These are phyloP conservation scores for Dendrocopos noguchii DNA, from an alignment of 2,113 vertebrate species.

Conservation along the genomic window DNA sequence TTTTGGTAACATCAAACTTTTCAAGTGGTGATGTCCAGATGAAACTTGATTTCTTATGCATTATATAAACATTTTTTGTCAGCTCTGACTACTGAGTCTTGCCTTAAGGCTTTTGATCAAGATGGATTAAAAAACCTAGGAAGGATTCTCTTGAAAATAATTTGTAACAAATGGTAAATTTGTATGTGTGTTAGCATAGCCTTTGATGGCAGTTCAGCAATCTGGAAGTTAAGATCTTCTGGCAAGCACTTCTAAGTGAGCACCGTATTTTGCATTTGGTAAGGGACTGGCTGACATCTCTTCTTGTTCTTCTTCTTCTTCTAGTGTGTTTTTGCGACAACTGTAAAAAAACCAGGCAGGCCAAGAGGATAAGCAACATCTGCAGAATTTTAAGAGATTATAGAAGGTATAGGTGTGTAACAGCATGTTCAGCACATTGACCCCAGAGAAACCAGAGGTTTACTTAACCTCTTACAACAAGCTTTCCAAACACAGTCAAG, in stretches of 20 bases:
- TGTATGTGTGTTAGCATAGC: neutral
- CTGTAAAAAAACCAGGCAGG: neutral
- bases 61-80: neutral
- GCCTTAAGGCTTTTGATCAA: neutral
- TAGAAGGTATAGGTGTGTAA: neutral
- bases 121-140: neutral
- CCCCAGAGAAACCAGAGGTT: neutral
- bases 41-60: neutral
- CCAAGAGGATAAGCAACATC: neutral
- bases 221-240: neutral
- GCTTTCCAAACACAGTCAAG: conserved; percentile 47
- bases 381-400: conserved; percentile 6
- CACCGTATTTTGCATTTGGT: neutral
- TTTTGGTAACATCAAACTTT: neutral
- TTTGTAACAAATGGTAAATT: neutral
- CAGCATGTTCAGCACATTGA: neutral
- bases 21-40: neutral
- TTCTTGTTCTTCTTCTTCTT: neutral
- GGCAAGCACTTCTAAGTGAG: neutral
- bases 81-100: neutral
- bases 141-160: neutral
- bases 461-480: conserved; percentile 20
- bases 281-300: neutral
- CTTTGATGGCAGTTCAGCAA: neutral
- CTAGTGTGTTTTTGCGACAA: neutral